Percentiles rank a stretch among this genome's conserved stretches.
Evolutionary conservation across 2,113 vertebrate genomes (phyloP).

Genomic region (Pterophyllum scalare): DNA sequence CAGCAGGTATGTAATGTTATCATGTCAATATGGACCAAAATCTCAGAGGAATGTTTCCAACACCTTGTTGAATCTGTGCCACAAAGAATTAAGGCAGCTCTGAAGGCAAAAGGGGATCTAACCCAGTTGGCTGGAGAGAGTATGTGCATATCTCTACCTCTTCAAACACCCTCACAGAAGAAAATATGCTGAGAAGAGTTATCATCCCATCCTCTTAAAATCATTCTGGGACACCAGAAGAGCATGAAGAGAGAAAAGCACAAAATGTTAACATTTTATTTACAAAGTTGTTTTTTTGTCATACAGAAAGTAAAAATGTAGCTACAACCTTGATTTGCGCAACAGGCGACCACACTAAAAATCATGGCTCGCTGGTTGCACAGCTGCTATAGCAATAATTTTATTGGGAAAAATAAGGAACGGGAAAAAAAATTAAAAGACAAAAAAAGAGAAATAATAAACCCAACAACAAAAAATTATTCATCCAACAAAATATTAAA

Average conservation of each 20-base stretch:
- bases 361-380: conserved; percentile 85
- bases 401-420: conserved; percentile 76
- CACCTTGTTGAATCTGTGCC: not conserved
- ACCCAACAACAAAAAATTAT: conserved; percentile 79
- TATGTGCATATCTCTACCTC: not conserved
- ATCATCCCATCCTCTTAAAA: not conserved
- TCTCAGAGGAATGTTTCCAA: not conserved
- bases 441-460: conserved; percentile 79
- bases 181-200: not conserved
- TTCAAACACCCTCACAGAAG: not conserved
- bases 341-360: conserved; percentile 85
- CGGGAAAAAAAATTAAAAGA: conserved; percentile 50
- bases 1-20: not conserved
- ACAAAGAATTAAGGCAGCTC: not conserved
- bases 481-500: conserved; percentile 89
- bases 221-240: conserved; percentile 19
- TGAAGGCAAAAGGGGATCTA: not conserved
- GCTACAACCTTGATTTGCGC: conserved; percentile 88
- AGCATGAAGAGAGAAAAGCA: conserved; percentile 73
- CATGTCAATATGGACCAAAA: not conserved
- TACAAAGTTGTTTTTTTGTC: conserved; percentile 90
- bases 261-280: conserved; percentile 98
- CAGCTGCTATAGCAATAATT: conserved; percentile 88
- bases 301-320: conserved; percentile 97
- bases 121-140: too few species aligned